Evolutionary conservation across 2,888 invertebrate genomes (phyloP).

Genomic region (Cheilosia vernalis): DNA sequence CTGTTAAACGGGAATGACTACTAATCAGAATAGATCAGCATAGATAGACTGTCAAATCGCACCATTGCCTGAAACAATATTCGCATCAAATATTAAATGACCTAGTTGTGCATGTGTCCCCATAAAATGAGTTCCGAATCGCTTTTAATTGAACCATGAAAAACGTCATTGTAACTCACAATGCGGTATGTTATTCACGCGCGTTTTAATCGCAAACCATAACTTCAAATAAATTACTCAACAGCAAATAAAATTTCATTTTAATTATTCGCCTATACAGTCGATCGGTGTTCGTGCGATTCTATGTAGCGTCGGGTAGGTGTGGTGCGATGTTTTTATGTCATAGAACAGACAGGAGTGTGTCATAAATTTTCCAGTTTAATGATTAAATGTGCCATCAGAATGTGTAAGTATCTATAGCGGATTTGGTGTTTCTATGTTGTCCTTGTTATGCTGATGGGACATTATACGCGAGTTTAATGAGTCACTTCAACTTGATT

Average conservation of each 20-base stretch:
- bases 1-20: too few species aligned
- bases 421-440: slow-evolving; percentile 7
- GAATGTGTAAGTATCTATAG: neutral
- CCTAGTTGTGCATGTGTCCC: neutral
- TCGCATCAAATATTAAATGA: neutral
- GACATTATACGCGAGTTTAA: neutral
- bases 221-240: slow-evolving; percentile 29
- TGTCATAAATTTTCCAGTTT: slow-evolving; percentile 14
- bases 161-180: neutral
- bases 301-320: neutral
- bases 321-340: slow-evolving; percentile 1
- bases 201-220: slow-evolving; percentile 20
- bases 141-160: neutral
- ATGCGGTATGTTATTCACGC: neutral
- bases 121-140: slow-evolving; percentile 12
- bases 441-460: slow-evolving; percentile 10
- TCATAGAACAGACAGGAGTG: neutral
- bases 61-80: too few species aligned
- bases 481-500: slow-evolving; percentile 7
- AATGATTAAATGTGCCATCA: neutral
- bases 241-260: slow-evolving; percentile 35
- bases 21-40: too few species aligned
- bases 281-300: neutral
- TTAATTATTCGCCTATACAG: slow-evolving; percentile 41
- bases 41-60: too few species aligned